Conservation (phyloP, 2,888 invertebrate species). For the Galerucella pusilla region DNA sequence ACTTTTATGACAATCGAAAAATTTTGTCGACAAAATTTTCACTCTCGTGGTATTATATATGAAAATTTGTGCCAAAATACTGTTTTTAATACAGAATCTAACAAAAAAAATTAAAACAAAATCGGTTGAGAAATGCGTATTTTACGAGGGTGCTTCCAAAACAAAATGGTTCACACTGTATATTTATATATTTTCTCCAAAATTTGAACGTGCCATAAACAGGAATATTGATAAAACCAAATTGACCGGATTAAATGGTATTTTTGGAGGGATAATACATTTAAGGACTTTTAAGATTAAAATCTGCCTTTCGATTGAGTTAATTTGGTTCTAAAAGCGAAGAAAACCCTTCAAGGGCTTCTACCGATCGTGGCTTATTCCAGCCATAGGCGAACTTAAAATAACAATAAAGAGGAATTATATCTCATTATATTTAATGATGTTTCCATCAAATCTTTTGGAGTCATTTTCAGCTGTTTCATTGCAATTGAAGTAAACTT, state of each 20-base stretch:
- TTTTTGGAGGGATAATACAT: background rate
- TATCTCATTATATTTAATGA: background rate
- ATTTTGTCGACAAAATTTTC: too few relatives aligned
- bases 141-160: too few relatives aligned
- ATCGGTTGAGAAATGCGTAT: too few relatives aligned
- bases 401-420: background rate
- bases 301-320: slow-evolving; percentile 6
- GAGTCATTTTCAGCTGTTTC: too few relatives aligned
- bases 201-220: background rate
- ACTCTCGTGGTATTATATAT: too few relatives aligned
- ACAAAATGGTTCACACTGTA: too few relatives aligned
- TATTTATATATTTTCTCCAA: background rate
- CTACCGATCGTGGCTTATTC: background rate
- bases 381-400: background rate
- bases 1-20: too few relatives aligned
- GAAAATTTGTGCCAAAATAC: too few relatives aligned
- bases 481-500: too few relatives aligned
- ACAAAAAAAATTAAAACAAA: too few relatives aligned
- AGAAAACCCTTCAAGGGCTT: slow-evolving; percentile 7
- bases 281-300: background rate
- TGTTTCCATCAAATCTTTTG: background rate
- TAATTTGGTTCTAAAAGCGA: background rate
- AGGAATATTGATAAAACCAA: slow-evolving; percentile 5
- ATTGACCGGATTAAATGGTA: slow-evolving; percentile 7
- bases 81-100: too few relatives aligned